Base-by-base conservation (phyloP, 2,888 invertebrate genomes). In the Agonum fuliginosum region DNA sequence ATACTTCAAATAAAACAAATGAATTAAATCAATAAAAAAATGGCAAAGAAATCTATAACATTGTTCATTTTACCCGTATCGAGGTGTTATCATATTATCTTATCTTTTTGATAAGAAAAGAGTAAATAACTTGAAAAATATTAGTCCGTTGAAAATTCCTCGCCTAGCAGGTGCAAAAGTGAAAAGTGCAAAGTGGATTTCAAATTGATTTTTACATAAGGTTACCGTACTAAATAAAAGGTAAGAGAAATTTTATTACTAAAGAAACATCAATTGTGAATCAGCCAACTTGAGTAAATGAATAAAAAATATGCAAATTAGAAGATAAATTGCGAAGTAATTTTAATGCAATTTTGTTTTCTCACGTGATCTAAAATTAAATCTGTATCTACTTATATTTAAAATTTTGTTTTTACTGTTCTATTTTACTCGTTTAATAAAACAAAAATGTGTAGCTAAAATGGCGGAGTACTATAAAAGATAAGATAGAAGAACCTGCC, bases 91-190 rank as follows among this genome's bases (percentile, higher is more conserved):
- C 70, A 70, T 24, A 46, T 46, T 70, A 70, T 70, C 70, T 70
- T 70, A 70, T 70, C 70, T 70, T 1, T 24, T 19, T 46, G 70
- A 70, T 70, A 70, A 70, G 70, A 70, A 46, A 43, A 17, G 19
- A 22, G 70, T 46, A 46, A 70, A 70, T 70, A 70, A 37, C 48
- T 70, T 70, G 46, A 46, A 24, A 46, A 70, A 70, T 12, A 19
- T 51, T 19, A 46, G 70, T 70, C 27, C 43, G 46, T 70, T 46
- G 46, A 70, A 46, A 70, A 46, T 24, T 46, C 24, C 22, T 20
- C 43, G 12, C n/a, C 8, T 10, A 70, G 24, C 70, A 46, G 70
- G 43, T 70, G 70, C 70, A 70, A 46, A 46, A 67, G 58, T 62
- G n/a, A 27, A 62, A 62, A 62, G 58, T 62, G 58, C 17, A 22